Evolutionary conservation across 2,113 vertebrate species (phyloP).

Genomic region (Sorex fumeus): DNA sequence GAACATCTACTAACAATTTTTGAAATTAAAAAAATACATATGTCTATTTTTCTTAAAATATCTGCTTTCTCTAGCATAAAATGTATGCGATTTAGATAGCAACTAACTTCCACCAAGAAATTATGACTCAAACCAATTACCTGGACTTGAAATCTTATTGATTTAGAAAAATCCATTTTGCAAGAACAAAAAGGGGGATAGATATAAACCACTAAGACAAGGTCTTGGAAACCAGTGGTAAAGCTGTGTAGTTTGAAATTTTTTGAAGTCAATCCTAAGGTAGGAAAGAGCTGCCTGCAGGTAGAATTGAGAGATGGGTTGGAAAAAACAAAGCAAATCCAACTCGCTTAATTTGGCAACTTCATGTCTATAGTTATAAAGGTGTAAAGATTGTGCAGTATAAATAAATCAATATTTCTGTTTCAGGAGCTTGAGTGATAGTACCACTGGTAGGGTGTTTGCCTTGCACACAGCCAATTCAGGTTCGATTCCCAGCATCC

Average conservation of each 20-base stretch:
- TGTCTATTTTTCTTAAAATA: constrained; percentile 4
- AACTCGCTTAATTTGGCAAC: neutral
- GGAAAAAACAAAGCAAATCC: neutral
- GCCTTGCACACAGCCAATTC: too few relatives aligned
- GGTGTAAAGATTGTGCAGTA: too few relatives aligned
- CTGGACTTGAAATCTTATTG: neutral
- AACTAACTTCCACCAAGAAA: neutral
- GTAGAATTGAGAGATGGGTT: neutral
- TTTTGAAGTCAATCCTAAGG: too few relatives aligned
- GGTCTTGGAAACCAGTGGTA: neutral
- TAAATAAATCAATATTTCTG: too few relatives aligned
- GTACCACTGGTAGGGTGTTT: too few relatives aligned
- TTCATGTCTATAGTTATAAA: neutral
- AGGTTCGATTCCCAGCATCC: too few relatives aligned
- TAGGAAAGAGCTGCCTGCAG: neutral
- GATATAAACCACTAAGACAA: too few relatives aligned
- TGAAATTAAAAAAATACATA: constrained; percentile 1
- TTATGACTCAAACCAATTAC: neutral
- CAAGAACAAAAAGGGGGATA: neutral
- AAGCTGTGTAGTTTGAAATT: neutral
- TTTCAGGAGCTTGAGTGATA: too few relatives aligned
- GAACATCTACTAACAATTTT: neutral
- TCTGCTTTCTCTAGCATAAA: neutral
- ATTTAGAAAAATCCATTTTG: neutral
- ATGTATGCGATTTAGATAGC: neutral